phyloP scores from a whole-genome alignment of 1,140 invertebrate genomes.

The Drosophila jambulina region DNA sequence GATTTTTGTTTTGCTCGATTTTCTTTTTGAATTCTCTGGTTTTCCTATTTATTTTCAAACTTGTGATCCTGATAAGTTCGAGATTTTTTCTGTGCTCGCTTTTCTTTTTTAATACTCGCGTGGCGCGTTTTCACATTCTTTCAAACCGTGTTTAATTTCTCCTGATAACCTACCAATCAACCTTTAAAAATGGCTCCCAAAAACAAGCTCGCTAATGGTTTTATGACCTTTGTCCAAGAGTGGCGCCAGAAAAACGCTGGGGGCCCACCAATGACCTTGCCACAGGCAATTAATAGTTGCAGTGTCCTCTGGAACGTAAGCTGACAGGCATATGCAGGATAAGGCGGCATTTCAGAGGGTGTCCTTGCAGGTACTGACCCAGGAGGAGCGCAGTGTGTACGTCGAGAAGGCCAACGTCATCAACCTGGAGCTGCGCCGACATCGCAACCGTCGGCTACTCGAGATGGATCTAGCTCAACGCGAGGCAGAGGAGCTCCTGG shows the following conservation, averaged over 20 bases:
- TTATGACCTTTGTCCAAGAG: constrained; percentile 54
- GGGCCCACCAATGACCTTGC: neutral
- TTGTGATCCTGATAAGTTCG: no score
- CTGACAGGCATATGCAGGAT: neutral
- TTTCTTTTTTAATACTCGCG: neutral
- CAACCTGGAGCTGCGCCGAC: neutral
- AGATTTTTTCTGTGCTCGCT: neutral
- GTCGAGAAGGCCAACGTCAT: constrained; percentile 20
- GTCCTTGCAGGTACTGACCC: constrained; percentile 39
- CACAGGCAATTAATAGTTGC: constrained; percentile 27
- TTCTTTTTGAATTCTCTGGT: neutral
- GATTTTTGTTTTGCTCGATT: neutral
- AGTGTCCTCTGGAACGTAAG: constrained; percentile 43
- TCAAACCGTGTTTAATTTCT: no score
- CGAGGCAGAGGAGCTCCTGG: constrained; percentile 9
- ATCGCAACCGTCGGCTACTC: neutral
- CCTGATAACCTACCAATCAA: neutral
- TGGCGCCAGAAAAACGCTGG: constrained; percentile 12
- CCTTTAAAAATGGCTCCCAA: constrained; percentile 29
- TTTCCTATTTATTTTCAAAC: no score
- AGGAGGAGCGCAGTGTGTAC: constrained; percentile 44
- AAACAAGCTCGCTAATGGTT: constrained; percentile 26
- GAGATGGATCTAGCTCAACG: constrained; percentile 24
- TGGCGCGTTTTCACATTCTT: neutral
- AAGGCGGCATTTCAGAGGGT: no score